These are phyloP conservation scores for Crossocerus cetratus DNA, from an alignment of 2,888 invertebrate species.

Conservation along the genomic window DNA sequence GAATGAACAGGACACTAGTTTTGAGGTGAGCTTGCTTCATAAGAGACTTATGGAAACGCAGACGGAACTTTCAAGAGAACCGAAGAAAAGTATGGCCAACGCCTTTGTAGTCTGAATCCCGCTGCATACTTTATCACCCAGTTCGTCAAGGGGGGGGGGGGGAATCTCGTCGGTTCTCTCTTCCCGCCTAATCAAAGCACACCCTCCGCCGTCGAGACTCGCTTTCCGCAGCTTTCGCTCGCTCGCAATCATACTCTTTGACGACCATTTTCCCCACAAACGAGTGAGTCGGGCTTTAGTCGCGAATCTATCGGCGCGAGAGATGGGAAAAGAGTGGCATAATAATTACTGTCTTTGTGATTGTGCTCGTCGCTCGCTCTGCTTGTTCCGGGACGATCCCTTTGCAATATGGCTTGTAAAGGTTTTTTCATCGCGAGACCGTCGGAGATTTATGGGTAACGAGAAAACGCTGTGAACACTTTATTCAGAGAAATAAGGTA, in stretches of 20 bases:
- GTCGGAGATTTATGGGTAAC: too few species aligned
- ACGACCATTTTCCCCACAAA: conserved; percentile 4
- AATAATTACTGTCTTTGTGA: too few species aligned
- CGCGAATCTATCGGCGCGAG: too few species aligned
- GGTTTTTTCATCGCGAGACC: too few species aligned
- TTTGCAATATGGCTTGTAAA: too few species aligned
- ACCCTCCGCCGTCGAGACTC: conserved; percentile 21
- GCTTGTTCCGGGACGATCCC: too few species aligned
- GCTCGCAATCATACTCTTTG: conserved; percentile 21
- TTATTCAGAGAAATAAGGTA: too few species aligned
- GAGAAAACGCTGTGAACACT: too few species aligned
- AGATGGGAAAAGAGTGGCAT: too few species aligned
- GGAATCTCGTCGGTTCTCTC: conserved; percentile 1
- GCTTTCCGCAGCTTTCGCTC: conserved; percentile 14
- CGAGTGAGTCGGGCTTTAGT: background rate
- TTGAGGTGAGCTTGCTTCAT: conserved; percentile 32
- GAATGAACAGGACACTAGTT: conserved; percentile 7
- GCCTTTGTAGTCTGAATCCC: conserved; percentile 14
- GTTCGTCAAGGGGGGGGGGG: background rate
- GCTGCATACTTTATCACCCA: background rate
- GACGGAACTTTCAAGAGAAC: conserved; percentile 14
- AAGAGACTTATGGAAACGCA: background rate
- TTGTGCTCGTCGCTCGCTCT: too few species aligned
- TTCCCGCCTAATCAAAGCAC: conserved; percentile 17
- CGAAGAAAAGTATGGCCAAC: conserved; percentile 21